These are phyloP conservation scores for Apostichopus japonicus DNA, from an alignment of 35 echinoderm and acorn worm species.

Conservation along the genomic window DNA sequence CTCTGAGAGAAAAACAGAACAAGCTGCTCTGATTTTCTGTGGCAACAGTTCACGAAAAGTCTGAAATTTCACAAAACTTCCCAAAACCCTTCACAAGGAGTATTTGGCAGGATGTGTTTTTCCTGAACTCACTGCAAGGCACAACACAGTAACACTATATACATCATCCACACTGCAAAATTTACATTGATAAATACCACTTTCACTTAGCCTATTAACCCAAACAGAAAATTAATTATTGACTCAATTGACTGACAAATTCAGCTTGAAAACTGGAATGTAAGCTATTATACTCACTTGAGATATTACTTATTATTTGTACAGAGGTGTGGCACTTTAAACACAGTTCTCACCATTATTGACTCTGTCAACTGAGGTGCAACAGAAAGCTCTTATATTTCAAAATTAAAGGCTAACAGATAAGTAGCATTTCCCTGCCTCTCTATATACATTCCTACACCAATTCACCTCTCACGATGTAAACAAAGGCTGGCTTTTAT, in stretches of 20 bases:
- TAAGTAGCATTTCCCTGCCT: too few relatives aligned
- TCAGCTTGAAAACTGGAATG: background rate
- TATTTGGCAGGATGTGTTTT: too few relatives aligned
- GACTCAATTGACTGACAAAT: background rate
- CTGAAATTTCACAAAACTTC: too few relatives aligned
- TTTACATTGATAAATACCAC: background rate
- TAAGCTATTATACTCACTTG: background rate
- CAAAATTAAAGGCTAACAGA: background rate
- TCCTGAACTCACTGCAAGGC: too few relatives aligned
- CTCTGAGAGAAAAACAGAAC: too few relatives aligned
- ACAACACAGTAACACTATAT: too few relatives aligned
- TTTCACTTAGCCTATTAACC: background rate
- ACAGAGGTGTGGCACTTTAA: constrained; percentile 13
- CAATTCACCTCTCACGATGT: too few relatives aligned
- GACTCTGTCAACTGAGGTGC: background rate
- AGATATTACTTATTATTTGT: constrained; percentile 8
- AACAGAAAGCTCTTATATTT: background rate
- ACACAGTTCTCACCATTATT: background rate
- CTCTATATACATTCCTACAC: too few relatives aligned
- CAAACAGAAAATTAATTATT: background rate
- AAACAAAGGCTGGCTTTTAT: too few relatives aligned
- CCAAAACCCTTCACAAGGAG: too few relatives aligned
- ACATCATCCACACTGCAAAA: background rate
- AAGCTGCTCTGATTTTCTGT: too few relatives aligned
- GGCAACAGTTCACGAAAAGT: too few relatives aligned